These are phyloP conservation scores for Deilephila elpenor DNA, from an alignment of 2,888 invertebrate genomes.

Conservation along the genomic window DNA sequence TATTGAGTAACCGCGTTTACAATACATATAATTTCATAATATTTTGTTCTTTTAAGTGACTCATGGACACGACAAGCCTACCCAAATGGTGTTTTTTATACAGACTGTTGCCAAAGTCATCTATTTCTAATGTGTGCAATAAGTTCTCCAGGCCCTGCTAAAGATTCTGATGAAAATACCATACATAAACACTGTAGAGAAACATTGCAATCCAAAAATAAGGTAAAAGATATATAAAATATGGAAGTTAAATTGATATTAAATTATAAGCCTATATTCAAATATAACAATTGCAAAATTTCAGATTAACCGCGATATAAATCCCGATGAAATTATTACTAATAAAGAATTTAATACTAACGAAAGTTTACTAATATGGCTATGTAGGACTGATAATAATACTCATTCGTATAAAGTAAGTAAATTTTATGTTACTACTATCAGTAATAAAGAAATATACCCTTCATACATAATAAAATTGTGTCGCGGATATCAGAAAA, in stretches of 20 bases:
- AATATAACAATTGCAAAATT: background rate
- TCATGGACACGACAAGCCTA: background rate
- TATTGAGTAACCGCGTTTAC: no score
- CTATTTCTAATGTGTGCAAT: background rate
- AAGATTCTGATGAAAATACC: background rate
- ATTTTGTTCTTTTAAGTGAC: background rate
- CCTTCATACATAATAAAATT: no score
- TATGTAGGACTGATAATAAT: slow-evolving; percentile 1
- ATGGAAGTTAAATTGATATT: background rate
- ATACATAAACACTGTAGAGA: no score
- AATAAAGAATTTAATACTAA: background rate
- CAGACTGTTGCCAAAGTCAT: background rate
- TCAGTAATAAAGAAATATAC: no score
- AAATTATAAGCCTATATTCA: no score
- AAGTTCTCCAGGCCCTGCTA: background rate
- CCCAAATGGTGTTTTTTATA: background rate
- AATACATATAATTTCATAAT: background rate
- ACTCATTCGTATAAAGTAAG: slow-evolving; percentile 12
- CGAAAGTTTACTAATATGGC: slow-evolving; percentile 1
- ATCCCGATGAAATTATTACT: background rate
- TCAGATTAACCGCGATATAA: background rate
- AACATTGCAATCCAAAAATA: background rate
- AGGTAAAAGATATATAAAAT: background rate
- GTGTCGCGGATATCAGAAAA: no score
- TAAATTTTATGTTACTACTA: background rate